A percentile compares a stretch with the other conserved stretches of the same genome.
These are phyloP conservation scores for Pelusios castaneus DNA, from an alignment of 2,113 vertebrate genomes.

Conservation along the genomic window DNA sequence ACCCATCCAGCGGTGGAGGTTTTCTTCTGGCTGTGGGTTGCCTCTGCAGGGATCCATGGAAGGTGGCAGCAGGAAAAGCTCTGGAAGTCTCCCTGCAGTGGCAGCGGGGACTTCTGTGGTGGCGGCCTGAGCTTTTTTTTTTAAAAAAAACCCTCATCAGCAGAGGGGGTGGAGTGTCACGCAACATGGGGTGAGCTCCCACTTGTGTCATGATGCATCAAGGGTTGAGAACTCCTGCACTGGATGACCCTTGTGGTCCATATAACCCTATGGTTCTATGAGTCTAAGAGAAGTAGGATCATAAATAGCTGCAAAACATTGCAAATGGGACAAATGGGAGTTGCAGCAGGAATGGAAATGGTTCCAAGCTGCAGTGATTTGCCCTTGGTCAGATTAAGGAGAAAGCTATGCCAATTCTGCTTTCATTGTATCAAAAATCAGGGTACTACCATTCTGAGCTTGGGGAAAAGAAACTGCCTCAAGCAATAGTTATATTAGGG, in stretches of 20 bases:
- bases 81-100: no score
- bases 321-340: not conserved
- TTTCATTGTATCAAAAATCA: conserved; percentile 2
- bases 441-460: not conserved
- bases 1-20: no score
- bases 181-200: no score
- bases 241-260: not conserved
- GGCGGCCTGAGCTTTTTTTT: no score
- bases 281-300: not conserved
- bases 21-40: no score
- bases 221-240: no score
- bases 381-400: not conserved
- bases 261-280: not conserved
- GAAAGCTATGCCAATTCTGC: not conserved
- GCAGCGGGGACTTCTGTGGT: no score
- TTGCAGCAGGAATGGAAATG: not conserved
- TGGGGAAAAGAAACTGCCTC: not conserved
- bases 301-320: not conserved
- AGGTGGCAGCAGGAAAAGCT: no score
- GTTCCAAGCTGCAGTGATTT: not conserved
- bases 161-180: no score
- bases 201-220: no score
- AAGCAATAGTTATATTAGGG: not conserved
- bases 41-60: no score
- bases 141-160: no score